Evolutionary conservation across 2,888 invertebrate genomes (phyloP).

Genomic region (Apodemia duryi): DNA sequence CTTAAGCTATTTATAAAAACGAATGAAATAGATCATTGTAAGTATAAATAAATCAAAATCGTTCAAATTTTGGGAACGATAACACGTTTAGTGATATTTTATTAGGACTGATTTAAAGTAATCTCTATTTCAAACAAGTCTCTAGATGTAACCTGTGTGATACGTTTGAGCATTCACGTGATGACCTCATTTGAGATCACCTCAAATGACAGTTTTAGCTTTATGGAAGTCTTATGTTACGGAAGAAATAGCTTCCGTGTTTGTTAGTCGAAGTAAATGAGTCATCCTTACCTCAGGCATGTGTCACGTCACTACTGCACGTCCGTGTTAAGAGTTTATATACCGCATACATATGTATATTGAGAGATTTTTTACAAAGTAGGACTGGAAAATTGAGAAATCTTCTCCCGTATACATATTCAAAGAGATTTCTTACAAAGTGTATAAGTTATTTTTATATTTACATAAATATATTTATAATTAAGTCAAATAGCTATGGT

Average conservation of each 20-base stretch:
- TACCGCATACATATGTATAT: background rate
- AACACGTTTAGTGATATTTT: background rate
- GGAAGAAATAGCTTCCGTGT: constrained; percentile 25
- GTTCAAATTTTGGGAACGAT: background rate
- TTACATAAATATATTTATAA: too few relatives aligned
- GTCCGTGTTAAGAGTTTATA: background rate
- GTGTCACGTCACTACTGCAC: background rate
- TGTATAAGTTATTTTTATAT: too few relatives aligned
- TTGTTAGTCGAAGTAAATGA: constrained; percentile 19
- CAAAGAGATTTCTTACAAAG: too few relatives aligned
- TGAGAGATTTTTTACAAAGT: too few relatives aligned
- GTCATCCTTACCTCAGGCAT: constrained; percentile 17
- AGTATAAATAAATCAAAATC: background rate
- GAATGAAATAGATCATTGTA: too few relatives aligned
- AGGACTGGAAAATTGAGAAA: too few relatives aligned
- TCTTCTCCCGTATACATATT: too few relatives aligned
- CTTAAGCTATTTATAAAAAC: too few relatives aligned
- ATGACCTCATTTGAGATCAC: constrained; percentile 13
- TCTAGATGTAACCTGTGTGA: background rate
- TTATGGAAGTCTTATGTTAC: constrained; percentile 11
- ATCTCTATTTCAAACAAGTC: background rate
- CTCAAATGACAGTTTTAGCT: constrained; percentile 24
- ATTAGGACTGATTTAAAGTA: background rate
- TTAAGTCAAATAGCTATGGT: too few relatives aligned
- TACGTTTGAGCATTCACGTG: background rate